Conservation (phyloP, 2,888 invertebrate genomes). For the Tridacna gigas region DNA sequence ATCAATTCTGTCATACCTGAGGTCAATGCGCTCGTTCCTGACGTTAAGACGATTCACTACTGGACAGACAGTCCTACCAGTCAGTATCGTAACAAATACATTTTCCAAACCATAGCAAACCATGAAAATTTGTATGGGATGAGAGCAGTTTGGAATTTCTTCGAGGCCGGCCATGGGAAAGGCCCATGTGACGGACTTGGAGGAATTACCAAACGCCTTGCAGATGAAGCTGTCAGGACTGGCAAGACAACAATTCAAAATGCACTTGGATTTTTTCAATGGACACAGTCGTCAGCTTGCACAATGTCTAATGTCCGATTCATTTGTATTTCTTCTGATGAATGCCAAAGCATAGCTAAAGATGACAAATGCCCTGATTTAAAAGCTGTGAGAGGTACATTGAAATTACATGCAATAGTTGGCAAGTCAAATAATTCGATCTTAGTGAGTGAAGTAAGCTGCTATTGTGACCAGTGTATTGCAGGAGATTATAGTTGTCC, state of each 20-base stretch:
- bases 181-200: too few relatives aligned
- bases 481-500: neutral
- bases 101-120: too few relatives aligned
- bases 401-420: conserved; percentile 27
- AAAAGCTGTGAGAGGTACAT: conserved; percentile 14
- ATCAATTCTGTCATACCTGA: conserved; percentile 29
- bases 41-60: conserved; percentile 31
- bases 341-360: neutral
- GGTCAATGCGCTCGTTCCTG: neutral
- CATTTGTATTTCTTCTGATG: conserved; percentile 7
- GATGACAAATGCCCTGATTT: neutral
- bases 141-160: too few relatives aligned
- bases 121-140: too few relatives aligned
- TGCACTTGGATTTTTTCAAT: conserved; percentile 12
- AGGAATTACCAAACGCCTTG: too few relatives aligned
- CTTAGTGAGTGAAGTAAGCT: too few relatives aligned
- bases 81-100: conserved; percentile 37
- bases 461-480: too few relatives aligned
- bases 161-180: conserved; percentile 41
- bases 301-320: conserved; percentile 12
- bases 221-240: conserved; percentile 20
- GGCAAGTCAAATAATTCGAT: conserved; percentile 2
- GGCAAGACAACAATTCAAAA: conserved; percentile 16
- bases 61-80: conserved; percentile 46
- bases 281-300: conserved; percentile 13